These are phyloP conservation scores for Pelagia noctiluca DNA, from an alignment of 30 jellyfish, hydroid and myxozoan species.

Conservation along the genomic window DNA sequence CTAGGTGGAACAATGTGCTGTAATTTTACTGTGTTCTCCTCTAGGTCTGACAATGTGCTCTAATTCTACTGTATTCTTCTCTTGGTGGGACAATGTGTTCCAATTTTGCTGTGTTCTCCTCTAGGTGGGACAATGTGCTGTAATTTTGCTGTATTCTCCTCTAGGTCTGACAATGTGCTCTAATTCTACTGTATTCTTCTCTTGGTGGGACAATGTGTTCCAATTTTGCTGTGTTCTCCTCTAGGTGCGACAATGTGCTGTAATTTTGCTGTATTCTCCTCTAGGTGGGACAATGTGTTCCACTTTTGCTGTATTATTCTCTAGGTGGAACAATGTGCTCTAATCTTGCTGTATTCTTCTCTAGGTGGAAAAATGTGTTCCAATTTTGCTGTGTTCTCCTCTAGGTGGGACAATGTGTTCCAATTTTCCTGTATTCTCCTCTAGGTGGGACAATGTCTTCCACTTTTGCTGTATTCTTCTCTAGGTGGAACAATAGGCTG, in stretches of 20 bases:
- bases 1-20: conserved; percentile 17
- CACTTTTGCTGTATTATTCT: background rate
- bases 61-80: background rate
- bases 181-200: background rate
- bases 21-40: background rate
- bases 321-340: conserved; percentile 20
- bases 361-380: too few species aligned
- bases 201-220: too few species aligned
- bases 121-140: too few species aligned
- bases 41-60: too few species aligned
- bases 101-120: background rate
- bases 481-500: conserved; percentile 11
- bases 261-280: conserved; percentile 1
- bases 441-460: too few species aligned
- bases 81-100: conserved; percentile 17
- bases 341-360: background rate
- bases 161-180: conserved; percentile 16
- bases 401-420: conserved; percentile 20
- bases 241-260: conserved; percentile 15
- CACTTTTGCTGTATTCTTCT: background rate
- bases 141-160: background rate
- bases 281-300: too few species aligned
- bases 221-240: background rate
- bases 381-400: background rate
- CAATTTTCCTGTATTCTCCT: background rate